phyloP scores from a whole-genome alignment of 64 coral and sea anemone species.

The Platygyra sinensis region DNA sequence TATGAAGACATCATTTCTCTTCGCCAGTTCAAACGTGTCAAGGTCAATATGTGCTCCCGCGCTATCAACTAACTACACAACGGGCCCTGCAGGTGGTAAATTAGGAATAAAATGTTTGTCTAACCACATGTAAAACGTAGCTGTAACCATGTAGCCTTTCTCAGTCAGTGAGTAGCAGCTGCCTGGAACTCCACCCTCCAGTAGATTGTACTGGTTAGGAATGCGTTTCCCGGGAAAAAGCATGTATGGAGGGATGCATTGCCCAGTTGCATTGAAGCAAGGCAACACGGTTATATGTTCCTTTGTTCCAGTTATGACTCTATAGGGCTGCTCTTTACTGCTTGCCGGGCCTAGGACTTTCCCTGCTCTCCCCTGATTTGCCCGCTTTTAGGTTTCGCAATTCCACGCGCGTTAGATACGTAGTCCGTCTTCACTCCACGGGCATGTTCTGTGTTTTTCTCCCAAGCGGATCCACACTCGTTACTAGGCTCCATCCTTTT shows the following conservation, averaged over 20 bases:
- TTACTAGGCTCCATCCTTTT: too few species aligned
- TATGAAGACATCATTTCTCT: slow-evolving; percentile 17
- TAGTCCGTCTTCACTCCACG: too few species aligned
- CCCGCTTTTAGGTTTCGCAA: too few species aligned
- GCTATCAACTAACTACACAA: too few species aligned
- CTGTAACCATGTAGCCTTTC: slow-evolving; percentile 18
- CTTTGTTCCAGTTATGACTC: slow-evolving; percentile 25
- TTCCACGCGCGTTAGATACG: too few species aligned
- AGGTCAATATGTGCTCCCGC: slow-evolving; percentile 7
- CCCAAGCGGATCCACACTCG: too few species aligned
- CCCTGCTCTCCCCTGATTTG: slow-evolving; percentile 32
- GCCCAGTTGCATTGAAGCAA: slow-evolving; percentile 41
- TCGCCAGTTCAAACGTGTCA: slow-evolving; percentile 28
- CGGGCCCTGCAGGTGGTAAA: slow-evolving; percentile 27
- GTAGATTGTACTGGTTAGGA: not conserved
- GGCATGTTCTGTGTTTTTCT: too few species aligned
- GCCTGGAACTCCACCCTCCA: not conserved
- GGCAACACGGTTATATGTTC: slow-evolving; percentile 54
- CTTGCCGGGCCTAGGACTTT: slow-evolving; percentile 39
- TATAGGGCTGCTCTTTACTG: slow-evolving; percentile 12
- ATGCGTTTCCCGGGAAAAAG: slow-evolving; percentile 18
- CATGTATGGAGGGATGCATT: slow-evolving; percentile 35
- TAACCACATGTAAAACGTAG: slow-evolving; percentile 55
- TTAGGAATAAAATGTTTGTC: slow-evolving; percentile 43
- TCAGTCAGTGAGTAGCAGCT: not conserved